A percentile compares a stretch with the other conserved stretches of the same genome.
phyloP scores from a whole-genome alignment of 1,140 invertebrate genomes.

The Cryptotermes secundus region DNA sequence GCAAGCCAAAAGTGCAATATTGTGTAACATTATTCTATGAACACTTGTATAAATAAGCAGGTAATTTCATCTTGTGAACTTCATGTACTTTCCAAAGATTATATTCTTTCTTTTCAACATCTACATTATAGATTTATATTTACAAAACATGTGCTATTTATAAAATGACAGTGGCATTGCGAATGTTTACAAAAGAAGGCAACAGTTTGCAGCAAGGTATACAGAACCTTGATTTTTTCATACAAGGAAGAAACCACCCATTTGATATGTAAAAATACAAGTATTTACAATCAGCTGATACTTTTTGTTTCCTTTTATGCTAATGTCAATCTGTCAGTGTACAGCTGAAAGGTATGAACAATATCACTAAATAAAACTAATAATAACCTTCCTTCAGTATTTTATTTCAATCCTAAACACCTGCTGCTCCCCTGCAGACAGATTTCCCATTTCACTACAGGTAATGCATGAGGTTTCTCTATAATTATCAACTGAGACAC shows the following conservation, averaged over 20 bases:
- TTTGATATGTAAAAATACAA: constrained; percentile 20
- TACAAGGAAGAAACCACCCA: constrained; percentile 17
- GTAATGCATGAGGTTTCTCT: background rate
- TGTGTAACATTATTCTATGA: too few relatives aligned
- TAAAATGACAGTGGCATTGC: constrained; percentile 24
- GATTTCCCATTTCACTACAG: background rate
- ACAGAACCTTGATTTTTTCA: background rate
- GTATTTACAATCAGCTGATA: constrained; percentile 8
- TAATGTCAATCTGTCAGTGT: background rate
- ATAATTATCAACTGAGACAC: background rate
- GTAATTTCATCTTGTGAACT: background rate
- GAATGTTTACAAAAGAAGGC: constrained; percentile 30
- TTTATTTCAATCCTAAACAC: background rate
- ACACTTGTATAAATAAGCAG: too few relatives aligned
- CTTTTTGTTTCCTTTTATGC: background rate
- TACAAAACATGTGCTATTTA: constrained; percentile 27
- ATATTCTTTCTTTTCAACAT: constrained; percentile 18
- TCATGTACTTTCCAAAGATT: constrained; percentile 20
- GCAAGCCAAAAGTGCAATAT: too few relatives aligned
- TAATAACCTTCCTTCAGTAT: background rate
- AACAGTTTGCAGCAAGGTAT: constrained; percentile 22
- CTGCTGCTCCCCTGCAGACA: background rate
- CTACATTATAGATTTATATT: constrained; percentile 26
- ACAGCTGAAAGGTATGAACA: constrained; percentile 3
- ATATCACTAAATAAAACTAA: constrained; percentile 15